Evolutionary conservation across 2,113 vertebrate genomes (phyloP).

Genomic region (Oryctolagus cuniculus): mOryCun1.1 NC_091433.1:160887501-160888000

Average conservation of each 20-base stretch:
- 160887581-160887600: neutral
- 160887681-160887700: neutral
- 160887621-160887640: neutral
- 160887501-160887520: conserved; percentile 10
- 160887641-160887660: neutral
- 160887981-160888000: neutral
- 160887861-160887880: neutral
- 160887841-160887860: neutral
- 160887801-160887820: neutral
- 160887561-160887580: neutral
- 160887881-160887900: neutral
- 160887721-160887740: neutral
- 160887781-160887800: neutral
- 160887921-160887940: neutral
- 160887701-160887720: neutral
- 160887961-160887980: neutral
- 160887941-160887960: conserved; percentile 5
- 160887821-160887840: neutral
- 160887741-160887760: neutral
- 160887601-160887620: neutral
- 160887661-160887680: neutral
- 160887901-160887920: conserved; percentile 14
- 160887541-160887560: neutral
- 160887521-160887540: too few relatives aligned
- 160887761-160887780: neutral